Conservation (phyloP, 2,888 invertebrate genomes). For the Mesochorus sp. region DNA sequence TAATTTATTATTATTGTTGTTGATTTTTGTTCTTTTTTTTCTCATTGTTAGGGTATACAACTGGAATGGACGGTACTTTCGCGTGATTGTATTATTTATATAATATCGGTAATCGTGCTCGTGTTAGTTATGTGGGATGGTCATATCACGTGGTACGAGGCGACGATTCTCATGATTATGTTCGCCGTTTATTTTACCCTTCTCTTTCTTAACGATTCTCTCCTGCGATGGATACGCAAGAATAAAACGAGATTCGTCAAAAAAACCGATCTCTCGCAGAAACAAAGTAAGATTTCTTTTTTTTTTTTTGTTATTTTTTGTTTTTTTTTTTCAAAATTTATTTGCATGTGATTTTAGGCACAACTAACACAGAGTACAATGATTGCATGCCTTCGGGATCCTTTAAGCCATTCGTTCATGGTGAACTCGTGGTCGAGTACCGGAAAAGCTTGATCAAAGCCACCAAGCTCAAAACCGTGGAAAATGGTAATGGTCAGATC, state of each 20-base stretch:
- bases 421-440: conserved; percentile 76
- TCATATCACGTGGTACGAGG: conserved; percentile 91
- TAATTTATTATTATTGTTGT: background rate
- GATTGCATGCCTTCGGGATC: conserved; percentile 75
- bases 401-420: conserved; percentile 79
- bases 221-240: conserved; percentile 63
- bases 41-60: conserved; percentile 85
- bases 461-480: conserved; percentile 67
- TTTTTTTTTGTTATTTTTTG: too few species aligned
- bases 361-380: conserved; percentile 62
- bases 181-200: conserved; percentile 89
- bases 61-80: conserved; percentile 92
- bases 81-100: conserved; percentile 91
- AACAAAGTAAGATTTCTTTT: conserved; percentile 57
- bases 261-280: conserved; percentile 45
- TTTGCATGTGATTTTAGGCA: too few species aligned
- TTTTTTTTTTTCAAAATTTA: too few species aligned
- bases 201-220: conserved; percentile 84
- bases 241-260: conserved; percentile 53
- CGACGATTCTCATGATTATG: conserved; percentile 87
- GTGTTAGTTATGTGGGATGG: conserved; percentile 91
- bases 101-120: conserved; percentile 87
- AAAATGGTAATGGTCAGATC: conserved; percentile 61
- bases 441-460: conserved; percentile 71
- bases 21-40: background rate